These are phyloP conservation scores for Trachemys scripta DNA, from an alignment of 2,113 vertebrate species.

Conservation along the genomic window DNA sequence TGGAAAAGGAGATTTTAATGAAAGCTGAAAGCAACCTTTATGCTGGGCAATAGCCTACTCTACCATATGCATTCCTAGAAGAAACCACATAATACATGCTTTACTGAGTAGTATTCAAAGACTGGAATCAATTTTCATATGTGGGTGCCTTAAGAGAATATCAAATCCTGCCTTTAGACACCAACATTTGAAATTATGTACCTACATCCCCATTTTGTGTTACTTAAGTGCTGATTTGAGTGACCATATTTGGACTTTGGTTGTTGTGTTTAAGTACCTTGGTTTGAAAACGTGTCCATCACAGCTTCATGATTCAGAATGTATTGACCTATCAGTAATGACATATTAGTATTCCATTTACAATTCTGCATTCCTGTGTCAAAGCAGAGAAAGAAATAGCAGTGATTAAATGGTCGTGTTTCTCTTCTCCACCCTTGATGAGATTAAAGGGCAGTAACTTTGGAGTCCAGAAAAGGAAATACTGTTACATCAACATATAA, in stretches of 20 bases:
- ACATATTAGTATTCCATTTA: not conserved
- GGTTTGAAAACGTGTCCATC: not conserved
- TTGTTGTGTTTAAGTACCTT: not conserved
- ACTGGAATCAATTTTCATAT: not conserved
- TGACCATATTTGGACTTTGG: not conserved
- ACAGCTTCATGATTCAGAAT: not conserved
- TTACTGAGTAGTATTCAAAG: not conserved
- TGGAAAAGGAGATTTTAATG: not conserved
- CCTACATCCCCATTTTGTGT: not conserved
- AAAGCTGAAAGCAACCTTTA: not conserved
- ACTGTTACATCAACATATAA: not conserved
- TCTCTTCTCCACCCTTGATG: not conserved
- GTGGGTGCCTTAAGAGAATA: not conserved
- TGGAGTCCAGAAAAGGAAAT: not conserved
- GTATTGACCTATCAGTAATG: not conserved
- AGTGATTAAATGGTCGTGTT: fast-evolving
- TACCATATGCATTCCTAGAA: not conserved
- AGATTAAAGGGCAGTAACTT: not conserved
- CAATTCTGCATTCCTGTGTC: not conserved
- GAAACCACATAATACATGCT: not conserved
- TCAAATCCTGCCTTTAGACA: not conserved
- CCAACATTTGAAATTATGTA: fast-evolving
- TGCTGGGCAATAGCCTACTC: not conserved
- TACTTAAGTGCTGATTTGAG: not conserved
- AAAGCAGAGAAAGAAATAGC: not conserved